phyloP scores from a whole-genome alignment of 64 coral and sea anemone genomes.

The Actinia tenebrosa region DNA sequence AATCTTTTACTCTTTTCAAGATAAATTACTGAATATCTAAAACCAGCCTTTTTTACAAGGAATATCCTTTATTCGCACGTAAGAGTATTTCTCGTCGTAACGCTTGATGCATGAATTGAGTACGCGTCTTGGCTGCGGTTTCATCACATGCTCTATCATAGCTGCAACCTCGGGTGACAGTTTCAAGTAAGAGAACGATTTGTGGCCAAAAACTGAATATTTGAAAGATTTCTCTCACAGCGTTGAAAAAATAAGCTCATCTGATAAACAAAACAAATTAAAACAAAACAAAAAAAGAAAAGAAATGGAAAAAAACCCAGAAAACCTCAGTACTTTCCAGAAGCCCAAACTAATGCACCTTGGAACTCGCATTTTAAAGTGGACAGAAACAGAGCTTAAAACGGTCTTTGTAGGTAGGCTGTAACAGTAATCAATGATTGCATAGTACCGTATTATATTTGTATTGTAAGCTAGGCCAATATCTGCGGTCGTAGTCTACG shows the following conservation, averaged over 20 bases:
- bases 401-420: too few relatives aligned
- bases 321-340: neutral
- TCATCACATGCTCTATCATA: neutral
- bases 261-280: neutral
- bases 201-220: neutral
- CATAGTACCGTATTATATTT: too few relatives aligned
- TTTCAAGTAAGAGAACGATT: neutral
- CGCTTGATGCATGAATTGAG: neutral
- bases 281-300: neutral
- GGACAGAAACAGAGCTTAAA: too few relatives aligned
- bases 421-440: too few relatives aligned
- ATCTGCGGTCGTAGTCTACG: too few relatives aligned
- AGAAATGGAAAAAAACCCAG: too few relatives aligned
- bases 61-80: too few relatives aligned
- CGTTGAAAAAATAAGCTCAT: neutral
- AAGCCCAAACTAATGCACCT: neutral
- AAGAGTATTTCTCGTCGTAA: too few relatives aligned
- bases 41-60: neutral
- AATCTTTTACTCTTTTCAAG: neutral
- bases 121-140: neutral
- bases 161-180: neutral
- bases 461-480: too few relatives aligned
- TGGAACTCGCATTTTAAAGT: neutral
- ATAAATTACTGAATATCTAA: neutral
- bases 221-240: neutral